These are phyloP conservation scores for Probosciger aterrimus DNA, from an alignment of 2,113 vertebrate genomes.

Conservation along the genomic window DNA sequence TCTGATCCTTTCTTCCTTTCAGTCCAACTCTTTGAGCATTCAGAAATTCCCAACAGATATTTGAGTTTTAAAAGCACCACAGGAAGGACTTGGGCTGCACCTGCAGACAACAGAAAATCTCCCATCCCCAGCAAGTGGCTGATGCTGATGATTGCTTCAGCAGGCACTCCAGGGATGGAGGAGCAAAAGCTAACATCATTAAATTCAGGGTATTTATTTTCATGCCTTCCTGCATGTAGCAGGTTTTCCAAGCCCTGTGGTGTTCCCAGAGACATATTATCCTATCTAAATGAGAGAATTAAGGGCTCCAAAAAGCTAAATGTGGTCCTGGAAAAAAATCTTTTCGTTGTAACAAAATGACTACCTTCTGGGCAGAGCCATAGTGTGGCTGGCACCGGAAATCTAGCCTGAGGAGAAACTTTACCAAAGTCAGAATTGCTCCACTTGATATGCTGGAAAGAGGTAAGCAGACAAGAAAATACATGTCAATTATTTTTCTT, in stretches of 20 bases:
- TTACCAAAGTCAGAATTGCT: background rate
- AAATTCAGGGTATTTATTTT: background rate
- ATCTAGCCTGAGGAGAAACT: background rate
- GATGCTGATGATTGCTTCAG: background rate
- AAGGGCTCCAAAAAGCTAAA: background rate
- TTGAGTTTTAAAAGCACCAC: background rate
- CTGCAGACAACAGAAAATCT: background rate
- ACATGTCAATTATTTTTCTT: background rate
- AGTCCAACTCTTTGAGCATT: background rate
- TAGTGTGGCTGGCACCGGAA: background rate
- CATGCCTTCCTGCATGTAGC: background rate
- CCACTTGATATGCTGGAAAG: background rate
- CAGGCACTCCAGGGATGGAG: background rate
- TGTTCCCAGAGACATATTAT: background rate
- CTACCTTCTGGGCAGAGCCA: background rate
- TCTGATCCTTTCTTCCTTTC: background rate
- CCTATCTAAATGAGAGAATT: background rate
- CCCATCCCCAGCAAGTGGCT: background rate
- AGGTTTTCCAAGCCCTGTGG: background rate
- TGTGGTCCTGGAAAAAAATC: background rate
- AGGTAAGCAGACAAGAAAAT: background rate
- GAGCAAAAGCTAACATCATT: background rate
- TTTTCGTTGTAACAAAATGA: background rate
- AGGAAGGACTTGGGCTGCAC: background rate
- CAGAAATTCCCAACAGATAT: background rate